A percentile compares a stretch with the other conserved stretches of the same genome.
These are phyloP conservation scores for Theristicus caerulescens DNA, from an alignment of 2,113 vertebrate species.

Conservation along the genomic window DNA sequence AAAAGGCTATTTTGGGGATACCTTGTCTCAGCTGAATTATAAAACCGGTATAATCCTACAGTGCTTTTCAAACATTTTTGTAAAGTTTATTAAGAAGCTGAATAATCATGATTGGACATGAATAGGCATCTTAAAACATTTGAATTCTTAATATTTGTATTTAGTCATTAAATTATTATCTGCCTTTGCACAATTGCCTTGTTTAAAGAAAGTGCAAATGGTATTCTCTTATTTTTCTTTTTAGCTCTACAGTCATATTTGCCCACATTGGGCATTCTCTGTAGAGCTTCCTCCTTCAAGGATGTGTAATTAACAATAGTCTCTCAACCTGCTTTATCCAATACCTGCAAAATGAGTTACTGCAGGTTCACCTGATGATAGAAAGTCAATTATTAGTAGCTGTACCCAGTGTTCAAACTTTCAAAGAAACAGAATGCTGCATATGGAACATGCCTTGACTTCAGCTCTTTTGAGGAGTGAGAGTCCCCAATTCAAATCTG, in stretches of 20 bases:
- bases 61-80: background rate
- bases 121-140: background rate
- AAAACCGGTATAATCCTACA: background rate
- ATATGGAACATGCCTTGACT: slow-evolving; percentile 22
- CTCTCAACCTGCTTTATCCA: slow-evolving; percentile 16
- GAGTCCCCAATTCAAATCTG: slow-evolving; percentile 25
- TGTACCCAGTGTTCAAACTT: background rate
- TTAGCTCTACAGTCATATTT: background rate
- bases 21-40: background rate
- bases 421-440: slow-evolving; percentile 29
- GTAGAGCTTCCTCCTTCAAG: slow-evolving; percentile 12
- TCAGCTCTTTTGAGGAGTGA: background rate
- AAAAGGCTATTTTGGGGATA: background rate
- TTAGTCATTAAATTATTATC: background rate
- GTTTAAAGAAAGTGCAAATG: background rate
- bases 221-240: background rate
- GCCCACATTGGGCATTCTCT: background rate
- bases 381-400: background rate
- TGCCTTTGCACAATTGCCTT: background rate
- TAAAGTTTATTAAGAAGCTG: background rate
- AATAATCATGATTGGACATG: background rate
- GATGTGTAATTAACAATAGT: background rate
- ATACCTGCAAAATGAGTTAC: background rate
- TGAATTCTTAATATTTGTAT: background rate
- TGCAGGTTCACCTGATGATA: background rate